Evolutionary conservation across 2,888 invertebrate species (phyloP).

Genomic region (Axea sp.): DNA sequence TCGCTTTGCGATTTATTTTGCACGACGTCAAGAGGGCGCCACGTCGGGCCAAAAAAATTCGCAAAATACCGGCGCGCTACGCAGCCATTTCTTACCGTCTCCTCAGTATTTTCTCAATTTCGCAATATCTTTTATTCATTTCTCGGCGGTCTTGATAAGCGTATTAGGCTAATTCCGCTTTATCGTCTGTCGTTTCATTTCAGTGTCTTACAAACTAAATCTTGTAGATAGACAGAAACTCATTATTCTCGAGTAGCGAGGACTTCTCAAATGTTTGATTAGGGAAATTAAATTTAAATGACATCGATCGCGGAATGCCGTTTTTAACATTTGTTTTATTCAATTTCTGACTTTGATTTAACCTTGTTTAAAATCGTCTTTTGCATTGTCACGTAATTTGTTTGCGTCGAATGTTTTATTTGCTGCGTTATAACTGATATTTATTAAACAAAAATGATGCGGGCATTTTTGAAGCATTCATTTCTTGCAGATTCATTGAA

Average conservation of each 20-base stretch:
- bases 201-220: conserved; percentile 63
- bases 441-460: no score
- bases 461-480: no score
- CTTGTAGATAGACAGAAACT: conserved; percentile 60
- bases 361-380: no score
- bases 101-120: conserved; percentile 22
- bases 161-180: conserved; percentile 62
- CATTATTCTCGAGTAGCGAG: conserved; percentile 60
- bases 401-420: no score
- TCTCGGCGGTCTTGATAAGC: conserved; percentile 54
- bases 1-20: neutral
- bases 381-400: no score
- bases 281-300: conserved; percentile 63
- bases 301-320: conserved; percentile 50
- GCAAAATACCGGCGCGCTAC: no score
- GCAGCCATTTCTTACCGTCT: neutral
- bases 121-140: conserved; percentile 61
- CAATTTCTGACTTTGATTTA: no score
- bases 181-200: conserved; percentile 58
- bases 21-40: neutral
- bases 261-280: conserved; percentile 61
- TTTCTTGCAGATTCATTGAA: no score
- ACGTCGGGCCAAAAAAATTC: neutral
- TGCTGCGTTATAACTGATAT: no score
- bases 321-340: conserved; percentile 35